Conservation (phyloP, 1,140 invertebrate species). For the Leptopilina clavipes region DNA sequence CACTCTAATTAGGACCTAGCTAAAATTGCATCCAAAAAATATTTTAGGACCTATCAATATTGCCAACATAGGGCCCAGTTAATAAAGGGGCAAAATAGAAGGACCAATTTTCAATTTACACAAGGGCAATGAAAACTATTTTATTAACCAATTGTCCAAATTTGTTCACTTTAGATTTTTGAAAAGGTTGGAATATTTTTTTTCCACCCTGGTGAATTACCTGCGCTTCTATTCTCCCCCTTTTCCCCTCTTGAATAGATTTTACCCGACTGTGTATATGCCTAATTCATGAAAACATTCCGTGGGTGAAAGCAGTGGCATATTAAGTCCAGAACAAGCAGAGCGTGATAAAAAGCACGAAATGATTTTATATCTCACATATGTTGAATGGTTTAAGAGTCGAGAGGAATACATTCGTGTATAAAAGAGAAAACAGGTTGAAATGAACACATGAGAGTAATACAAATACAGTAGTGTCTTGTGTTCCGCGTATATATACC, state of each 20-base stretch:
- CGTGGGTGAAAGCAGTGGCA: slow-evolving; percentile 21
- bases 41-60: no score
- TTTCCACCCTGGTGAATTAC: neutral
- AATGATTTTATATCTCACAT: slow-evolving; percentile 31
- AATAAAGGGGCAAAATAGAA: no score
- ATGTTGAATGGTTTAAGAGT: slow-evolving; percentile 16
- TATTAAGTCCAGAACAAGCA: slow-evolving; percentile 30
- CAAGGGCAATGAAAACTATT: no score
- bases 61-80: no score
- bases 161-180: neutral
- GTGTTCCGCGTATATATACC: neutral
- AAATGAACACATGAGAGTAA: slow-evolving; percentile 27
- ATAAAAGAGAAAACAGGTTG: neutral
- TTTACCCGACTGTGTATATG: neutral
- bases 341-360: slow-evolving; percentile 31
- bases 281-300: slow-evolving; percentile 31
- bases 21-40: no score
- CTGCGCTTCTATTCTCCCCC: slow-evolving; percentile 1
- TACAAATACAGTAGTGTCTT: neutral
- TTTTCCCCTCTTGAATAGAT: neutral
- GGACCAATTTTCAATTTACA: no score
- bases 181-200: neutral
- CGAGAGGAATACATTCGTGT: neutral
- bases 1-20: no score
- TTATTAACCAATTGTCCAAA: no score